These are phyloP conservation scores for Chanos chanos DNA, from an alignment of 2,797 vertebrate genomes.

Conservation along the genomic window DNA sequence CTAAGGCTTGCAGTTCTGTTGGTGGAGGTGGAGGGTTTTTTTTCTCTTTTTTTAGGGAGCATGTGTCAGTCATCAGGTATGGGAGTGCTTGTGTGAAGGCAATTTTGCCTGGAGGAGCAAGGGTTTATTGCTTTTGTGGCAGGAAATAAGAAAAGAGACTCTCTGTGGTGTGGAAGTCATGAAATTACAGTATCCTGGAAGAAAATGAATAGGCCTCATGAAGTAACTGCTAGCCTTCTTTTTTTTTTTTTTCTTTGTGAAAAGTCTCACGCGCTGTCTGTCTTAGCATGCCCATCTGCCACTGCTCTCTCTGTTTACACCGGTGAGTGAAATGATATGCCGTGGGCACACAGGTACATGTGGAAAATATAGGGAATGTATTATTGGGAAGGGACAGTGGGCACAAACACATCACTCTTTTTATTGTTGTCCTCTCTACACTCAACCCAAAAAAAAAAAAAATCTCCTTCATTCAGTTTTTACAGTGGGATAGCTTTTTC, in stretches of 20 bases:
- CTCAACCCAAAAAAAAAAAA: too few relatives aligned
- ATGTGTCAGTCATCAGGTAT: constrained; percentile 63
- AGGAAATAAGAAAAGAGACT: constrained; percentile 68
- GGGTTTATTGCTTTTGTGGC: constrained; percentile 66
- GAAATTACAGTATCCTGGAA: constrained; percentile 62
- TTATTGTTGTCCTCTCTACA: too few relatives aligned
- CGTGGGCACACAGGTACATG: too few relatives aligned
- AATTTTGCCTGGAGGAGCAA: constrained; percentile 70
- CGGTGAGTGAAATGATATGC: too few relatives aligned
- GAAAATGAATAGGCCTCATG: constrained; percentile 53
- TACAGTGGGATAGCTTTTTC: too few relatives aligned
- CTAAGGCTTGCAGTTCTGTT: constrained; percentile 55
- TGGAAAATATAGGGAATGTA: too few relatives aligned
- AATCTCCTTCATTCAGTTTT: too few relatives aligned
- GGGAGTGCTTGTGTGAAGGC: constrained; percentile 69
- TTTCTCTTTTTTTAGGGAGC: constrained; percentile 52
- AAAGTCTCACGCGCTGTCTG: constrained; percentile 32
- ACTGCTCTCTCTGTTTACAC: neutral
- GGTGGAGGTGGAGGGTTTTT: constrained; percentile 57
- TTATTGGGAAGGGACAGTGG: too few relatives aligned
- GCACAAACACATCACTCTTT: too few relatives aligned
- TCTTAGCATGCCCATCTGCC: constrained; percentile 27
- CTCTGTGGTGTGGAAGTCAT: constrained; percentile 64
- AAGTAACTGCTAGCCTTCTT: constrained; percentile 51
- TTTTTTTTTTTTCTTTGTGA: too few relatives aligned